Evolutionary conservation across 35 echinoderm and acorn worm species (phyloP), one percentile per base, ranked within the genome.

Genomic region (Holothuria glaberrima): DNA sequence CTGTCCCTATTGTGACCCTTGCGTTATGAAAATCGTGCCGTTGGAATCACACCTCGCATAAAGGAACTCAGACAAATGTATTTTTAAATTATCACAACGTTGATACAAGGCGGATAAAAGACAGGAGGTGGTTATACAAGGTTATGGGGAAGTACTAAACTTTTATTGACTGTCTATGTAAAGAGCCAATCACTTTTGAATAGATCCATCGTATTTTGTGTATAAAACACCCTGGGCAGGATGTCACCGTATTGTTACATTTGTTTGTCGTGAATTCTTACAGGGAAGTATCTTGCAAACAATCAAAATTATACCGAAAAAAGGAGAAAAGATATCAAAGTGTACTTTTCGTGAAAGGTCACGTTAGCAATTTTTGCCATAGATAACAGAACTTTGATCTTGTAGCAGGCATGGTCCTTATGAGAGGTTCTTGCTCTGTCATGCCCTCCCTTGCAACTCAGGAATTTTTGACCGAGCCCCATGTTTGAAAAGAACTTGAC

Each of bases 71-170:
- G 38, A 78, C 74, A 78, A 78, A 78, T 78, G 24, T 78, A 78
- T 78, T 48, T 78, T 78, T 78, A 48, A 48, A 78, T 78, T 78
- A 78, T 78, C 74, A 78, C 74, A 78, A 78, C 74, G 35, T 78
- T 78, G 74, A 78, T 78, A 48, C 50, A 78, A 78, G 74, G n/a
- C n/a, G 29, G 20, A 78, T 48, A 28, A 69, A 48, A 24, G 38
- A 78, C 21, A 45, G 50, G n/a, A 78, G 36, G 50, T 54, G 50
- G 50, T 17, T 54, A 54, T 1, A 54, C 16, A 41, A 54, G 3
- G 50, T 54, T 14, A 54, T 54, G 50, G 50, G 50, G 50, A 17
- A 54, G 44, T 9, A 54, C 50, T 54, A 54, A 54, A 54, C 50
- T 54, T 54, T 54, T 14, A 54, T 54, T 54, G 50, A 54, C 50